Evolutionary conservation across 1,140 invertebrate species (phyloP).

Genomic region (Achroia grisella): DNA sequence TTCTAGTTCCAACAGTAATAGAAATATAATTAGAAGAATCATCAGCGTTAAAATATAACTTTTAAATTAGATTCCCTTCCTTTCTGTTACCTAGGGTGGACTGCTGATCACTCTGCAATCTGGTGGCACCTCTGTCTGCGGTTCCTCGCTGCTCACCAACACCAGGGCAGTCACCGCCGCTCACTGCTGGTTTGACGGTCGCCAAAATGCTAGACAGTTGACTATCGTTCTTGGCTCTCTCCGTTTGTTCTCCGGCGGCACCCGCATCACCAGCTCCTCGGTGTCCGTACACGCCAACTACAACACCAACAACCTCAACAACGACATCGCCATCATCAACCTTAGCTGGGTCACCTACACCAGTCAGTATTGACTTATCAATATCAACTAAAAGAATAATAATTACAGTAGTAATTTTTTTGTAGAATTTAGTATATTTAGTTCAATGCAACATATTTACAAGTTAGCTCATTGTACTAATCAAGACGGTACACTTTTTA

Average conservation of each 20-base stretch:
- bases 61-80: no score
- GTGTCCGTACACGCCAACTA: slow-evolving; percentile 9
- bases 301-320: slow-evolving; percentile 3
- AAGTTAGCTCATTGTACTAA: no score
- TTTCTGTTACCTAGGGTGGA: slow-evolving; percentile 18
- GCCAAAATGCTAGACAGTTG: slow-evolving; percentile 8
- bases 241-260: slow-evolving; percentile 17
- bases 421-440: no score
- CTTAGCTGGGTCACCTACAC: slow-evolving; percentile 2
- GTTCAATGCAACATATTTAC: no score
- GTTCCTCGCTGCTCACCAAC: slow-evolving; percentile 22
- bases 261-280: slow-evolving; percentile 6
- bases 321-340: slow-evolving; percentile 8
- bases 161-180: slow-evolving; percentile 24
- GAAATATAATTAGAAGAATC: background rate
- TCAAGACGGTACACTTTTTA: no score
- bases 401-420: no score
- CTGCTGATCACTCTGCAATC: slow-evolving; percentile 9
- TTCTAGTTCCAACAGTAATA: background rate
- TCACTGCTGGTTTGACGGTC: slow-evolving; percentile 23
- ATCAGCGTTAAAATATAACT: no score
- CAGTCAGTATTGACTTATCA: slow-evolving; percentile 5
- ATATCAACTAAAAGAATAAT: no score
- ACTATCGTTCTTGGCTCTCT: slow-evolving; percentile 18
- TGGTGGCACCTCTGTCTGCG: slow-evolving; percentile 20